phyloP scores from a whole-genome alignment of 2,888 invertebrate genomes.

The Achlya flavicornis region DNA sequence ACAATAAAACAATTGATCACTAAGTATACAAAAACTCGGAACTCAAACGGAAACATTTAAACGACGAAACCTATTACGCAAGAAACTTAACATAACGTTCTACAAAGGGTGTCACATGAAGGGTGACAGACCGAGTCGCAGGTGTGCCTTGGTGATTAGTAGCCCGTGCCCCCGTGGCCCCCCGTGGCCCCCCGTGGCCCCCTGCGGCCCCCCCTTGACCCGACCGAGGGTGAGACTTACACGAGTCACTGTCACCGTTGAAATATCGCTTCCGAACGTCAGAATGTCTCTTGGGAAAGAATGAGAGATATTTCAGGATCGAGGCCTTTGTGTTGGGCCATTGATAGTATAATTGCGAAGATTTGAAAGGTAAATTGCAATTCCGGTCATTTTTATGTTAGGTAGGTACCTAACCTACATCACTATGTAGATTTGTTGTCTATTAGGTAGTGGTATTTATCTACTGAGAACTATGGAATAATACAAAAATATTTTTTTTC shows the following conservation, averaged over 20 bases:
- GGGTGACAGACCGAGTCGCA: conserved; percentile 16
- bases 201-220: background rate
- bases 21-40: background rate
- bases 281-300: background rate
- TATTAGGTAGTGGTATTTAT: no score
- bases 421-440: no score
- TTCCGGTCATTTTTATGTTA: background rate
- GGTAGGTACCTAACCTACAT: background rate
- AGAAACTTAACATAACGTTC: conserved; percentile 3
- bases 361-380: background rate
- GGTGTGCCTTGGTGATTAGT: conserved; percentile 28
- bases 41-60: conserved; percentile 2
- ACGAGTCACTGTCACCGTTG: conserved; percentile 4
- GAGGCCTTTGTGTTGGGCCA: background rate
- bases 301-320: background rate
- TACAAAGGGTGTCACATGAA: conserved; percentile 7
- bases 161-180: conserved; percentile 7
- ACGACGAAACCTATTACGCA: conserved; percentile 1
- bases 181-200: background rate
- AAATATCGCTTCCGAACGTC: conserved; percentile 1
- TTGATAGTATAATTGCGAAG: background rate
- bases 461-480: no score
- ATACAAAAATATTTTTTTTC: no score
- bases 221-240: background rate
- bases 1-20: no score